Conservation (phyloP, 2,113 vertebrate species). For the Notothenia coriiceps region DNA sequence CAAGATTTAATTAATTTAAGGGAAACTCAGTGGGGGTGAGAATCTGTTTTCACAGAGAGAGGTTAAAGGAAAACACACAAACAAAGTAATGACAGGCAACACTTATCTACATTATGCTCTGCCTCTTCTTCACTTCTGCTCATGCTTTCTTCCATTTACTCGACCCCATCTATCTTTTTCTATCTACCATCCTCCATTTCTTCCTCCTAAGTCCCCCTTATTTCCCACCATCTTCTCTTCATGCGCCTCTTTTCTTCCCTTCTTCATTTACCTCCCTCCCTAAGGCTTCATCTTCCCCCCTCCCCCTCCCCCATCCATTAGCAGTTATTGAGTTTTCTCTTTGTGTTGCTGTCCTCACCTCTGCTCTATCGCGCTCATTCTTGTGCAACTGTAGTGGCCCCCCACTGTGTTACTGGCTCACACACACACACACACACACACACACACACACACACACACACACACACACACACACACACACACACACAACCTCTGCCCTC, state of each 20-base stretch:
- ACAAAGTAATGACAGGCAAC: slow-evolving; percentile 26
- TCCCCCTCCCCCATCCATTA: slow-evolving; percentile 50
- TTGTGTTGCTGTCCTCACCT: slow-evolving; percentile 58
- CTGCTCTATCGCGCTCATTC: slow-evolving; percentile 32
- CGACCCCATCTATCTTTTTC: background rate
- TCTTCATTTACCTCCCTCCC: background rate
- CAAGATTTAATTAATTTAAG: slow-evolving; percentile 43
- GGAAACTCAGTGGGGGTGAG: slow-evolving; percentile 16
- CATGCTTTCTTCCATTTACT: slow-evolving; percentile 11
- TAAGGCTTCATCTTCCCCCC: slow-evolving; percentile 12
- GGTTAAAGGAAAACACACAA: slow-evolving; percentile 34
- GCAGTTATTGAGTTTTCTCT: slow-evolving; percentile 61
- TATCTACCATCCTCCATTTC: slow-evolving; percentile 7
- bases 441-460: no score
- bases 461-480: no score
- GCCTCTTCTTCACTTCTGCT: background rate
- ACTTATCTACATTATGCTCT: slow-evolving; percentile 16
- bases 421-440: background rate
- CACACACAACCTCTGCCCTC: slow-evolving; percentile 54
- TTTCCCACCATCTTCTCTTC: background rate
- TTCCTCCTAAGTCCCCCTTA: slow-evolving; percentile 5
- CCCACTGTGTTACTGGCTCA: slow-evolving; percentile 21
- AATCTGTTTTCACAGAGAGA: slow-evolving; percentile 4
- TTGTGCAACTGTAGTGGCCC: slow-evolving; percentile 33
- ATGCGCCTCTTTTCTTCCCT: background rate